A percentile compares a stretch with the other conserved stretches of the same genome.
phyloP scores from a whole-genome alignment of 2,888 invertebrate species.

The Nezara viridula region DNA sequence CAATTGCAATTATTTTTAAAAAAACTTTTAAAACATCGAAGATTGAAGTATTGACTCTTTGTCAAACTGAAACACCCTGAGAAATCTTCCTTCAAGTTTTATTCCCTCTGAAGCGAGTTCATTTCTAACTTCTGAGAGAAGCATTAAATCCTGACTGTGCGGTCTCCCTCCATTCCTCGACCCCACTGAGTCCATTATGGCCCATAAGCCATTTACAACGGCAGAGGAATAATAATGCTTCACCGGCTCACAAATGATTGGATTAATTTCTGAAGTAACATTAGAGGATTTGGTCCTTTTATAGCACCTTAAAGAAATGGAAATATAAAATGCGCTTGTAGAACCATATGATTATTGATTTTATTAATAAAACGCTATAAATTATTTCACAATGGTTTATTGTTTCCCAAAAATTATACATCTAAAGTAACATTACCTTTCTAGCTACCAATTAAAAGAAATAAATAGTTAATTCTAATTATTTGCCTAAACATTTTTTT shows the following conservation, averaged over 20 bases:
- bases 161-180: background rate
- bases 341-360: too few relatives aligned
- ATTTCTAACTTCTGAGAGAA: background rate
- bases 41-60: background rate
- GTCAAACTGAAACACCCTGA: background rate
- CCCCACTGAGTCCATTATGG: background rate
- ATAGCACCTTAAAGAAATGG: background rate
- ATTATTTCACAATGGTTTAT: too few relatives aligned
- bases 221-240: background rate
- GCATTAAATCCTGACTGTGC: background rate
- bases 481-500: too few relatives aligned
- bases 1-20: background rate
- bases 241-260: slow-evolving; percentile 8
- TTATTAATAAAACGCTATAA: too few relatives aligned
- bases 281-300: background rate
- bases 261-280: background rate
- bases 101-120: background rate
- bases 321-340: background rate
- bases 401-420: too few relatives aligned
- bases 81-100: background rate
- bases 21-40: background rate
- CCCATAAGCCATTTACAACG: background rate
- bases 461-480: too few relatives aligned
- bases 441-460: too few relatives aligned
- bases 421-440: too few relatives aligned